Percentiles rank a stretch among this genome's conserved stretches.
Evolutionary conservation across 2,113 vertebrate species (phyloP).

Genomic region (Lagenorhynchus albirostris): DNA sequence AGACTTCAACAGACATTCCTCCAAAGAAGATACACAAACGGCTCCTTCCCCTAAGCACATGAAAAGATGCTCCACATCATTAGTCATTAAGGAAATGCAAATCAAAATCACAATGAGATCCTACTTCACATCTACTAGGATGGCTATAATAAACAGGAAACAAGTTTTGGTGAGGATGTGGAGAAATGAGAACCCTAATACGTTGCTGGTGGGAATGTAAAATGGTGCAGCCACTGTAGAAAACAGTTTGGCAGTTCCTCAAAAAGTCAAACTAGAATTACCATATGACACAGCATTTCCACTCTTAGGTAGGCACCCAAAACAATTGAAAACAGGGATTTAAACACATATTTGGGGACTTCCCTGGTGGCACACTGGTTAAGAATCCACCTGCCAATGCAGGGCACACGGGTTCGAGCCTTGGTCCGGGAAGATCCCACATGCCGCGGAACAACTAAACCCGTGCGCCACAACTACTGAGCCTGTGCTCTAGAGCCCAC

Average conservation of each 20-base stretch:
- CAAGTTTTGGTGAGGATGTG: not conserved
- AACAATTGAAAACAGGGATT: not conserved
- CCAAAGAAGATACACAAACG: not conserved
- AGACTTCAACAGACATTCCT: not conserved
- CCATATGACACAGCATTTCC: not conserved
- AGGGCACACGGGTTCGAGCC: too few relatives aligned
- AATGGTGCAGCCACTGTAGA: not conserved
- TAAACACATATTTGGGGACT: not conserved
- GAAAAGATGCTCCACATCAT: not conserved
- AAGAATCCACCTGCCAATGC: too few relatives aligned
- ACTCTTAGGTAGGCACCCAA: not conserved
- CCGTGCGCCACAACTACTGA: too few relatives aligned
- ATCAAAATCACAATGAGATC: not conserved
- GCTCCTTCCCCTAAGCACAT: not conserved
- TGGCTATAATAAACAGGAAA: not conserved
- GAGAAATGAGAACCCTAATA: not conserved
- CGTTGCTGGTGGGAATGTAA: not conserved
- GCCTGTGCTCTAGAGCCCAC: too few relatives aligned
- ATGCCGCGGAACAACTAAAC: too few relatives aligned
- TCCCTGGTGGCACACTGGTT: too few relatives aligned
- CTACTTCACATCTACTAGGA: not conserved
- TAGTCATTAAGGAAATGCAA: not conserved
- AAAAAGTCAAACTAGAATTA: not conserved
- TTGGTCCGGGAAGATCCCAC: too few relatives aligned
- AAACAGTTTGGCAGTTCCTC: not conserved